Conservation (phyloP, 2,113 vertebrate genomes). For the Bettongia penicillata region DNA sequence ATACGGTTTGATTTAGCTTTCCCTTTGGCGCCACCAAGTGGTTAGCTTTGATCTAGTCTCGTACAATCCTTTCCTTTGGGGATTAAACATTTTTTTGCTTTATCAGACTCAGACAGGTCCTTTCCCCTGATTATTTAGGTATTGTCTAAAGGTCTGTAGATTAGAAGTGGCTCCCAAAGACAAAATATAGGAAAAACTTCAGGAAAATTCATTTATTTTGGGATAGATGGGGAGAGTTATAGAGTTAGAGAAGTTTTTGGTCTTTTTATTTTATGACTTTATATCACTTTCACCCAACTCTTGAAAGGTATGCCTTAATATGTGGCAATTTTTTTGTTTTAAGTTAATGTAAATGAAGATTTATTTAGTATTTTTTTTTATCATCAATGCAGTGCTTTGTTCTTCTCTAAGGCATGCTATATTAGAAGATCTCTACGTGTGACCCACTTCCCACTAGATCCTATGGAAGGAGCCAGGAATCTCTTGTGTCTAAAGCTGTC, state of each 20-base stretch:
- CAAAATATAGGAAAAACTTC: not conserved
- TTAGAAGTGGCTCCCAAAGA: not conserved
- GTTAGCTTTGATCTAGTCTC: slow-evolving; percentile 26
- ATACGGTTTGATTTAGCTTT: slow-evolving; percentile 36
- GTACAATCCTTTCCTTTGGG: not conserved
- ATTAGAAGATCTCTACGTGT: not conserved
- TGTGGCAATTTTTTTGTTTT: too few species aligned
- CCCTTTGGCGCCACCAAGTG: slow-evolving; percentile 69
- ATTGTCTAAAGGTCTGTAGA: not conserved
- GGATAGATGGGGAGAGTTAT: not conserved
- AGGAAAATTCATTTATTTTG: not conserved
- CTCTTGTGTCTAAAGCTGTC: not conserved
- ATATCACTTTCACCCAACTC: not conserved
- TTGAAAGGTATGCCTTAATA: not conserved
- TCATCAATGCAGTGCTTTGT: not conserved
- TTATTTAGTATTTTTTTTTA: not conserved
- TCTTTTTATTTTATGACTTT: not conserved
- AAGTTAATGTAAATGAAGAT: not conserved
- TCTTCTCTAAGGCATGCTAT: not conserved
- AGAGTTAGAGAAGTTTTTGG: too few species aligned
- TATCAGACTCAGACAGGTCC: not conserved
- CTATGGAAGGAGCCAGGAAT: not conserved
- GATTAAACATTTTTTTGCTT: not conserved
- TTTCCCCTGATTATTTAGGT: not conserved
- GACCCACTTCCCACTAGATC: not conserved